Base-by-base conservation (phyloP, 2,888 invertebrate genomes). In the Diarsia rubi region DNA sequence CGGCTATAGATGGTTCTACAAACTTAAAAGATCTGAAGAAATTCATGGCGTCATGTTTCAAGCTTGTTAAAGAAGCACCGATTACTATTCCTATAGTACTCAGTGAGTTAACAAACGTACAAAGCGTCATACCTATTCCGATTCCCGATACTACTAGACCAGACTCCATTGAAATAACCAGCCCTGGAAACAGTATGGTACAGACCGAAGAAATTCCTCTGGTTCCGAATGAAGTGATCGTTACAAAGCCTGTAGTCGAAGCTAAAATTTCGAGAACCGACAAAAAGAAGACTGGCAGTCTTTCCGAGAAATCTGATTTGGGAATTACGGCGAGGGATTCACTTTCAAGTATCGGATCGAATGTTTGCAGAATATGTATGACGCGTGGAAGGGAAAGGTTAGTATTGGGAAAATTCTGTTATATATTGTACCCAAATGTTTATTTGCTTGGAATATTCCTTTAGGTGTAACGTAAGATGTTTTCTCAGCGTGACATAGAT, bases 281-380 rank as follows among this genome's bases (percentile, higher is more conserved):
- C 54, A 95, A 94, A 82, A 96, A 94, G 88, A 95, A 95, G 80
- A 91, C 89, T 31, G 93, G 90, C 0, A 93, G 79, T 86, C 57
- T 92, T 1, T 94, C 96, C 0, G 95, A 94, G 63, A 93, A 90
- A 82, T 94, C 95, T 3, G 95, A 95, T 57, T 88, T 94, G 69
- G 91, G 84, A 5, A 76, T 95, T 19, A 88, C 92, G 21, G 93
- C 91, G 73, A 93, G 94, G 80, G 95, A 95, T 84, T 96, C 96
- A 0, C 87, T 97, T 14, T 96, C 96, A 57, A 97, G 97, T 87
- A 97, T 97, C 85, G 97, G 97, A 65, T 97, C 97, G 59, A 97
- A 96, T 89, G 97, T 97, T 88, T 98, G 98, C 92, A 96, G 98
- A 86, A 98, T 98, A 90, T 98, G 98, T 94, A 96, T 96, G 96